Conservation (phyloP, 2,888 invertebrate species). For the Thereva unica region DNA sequence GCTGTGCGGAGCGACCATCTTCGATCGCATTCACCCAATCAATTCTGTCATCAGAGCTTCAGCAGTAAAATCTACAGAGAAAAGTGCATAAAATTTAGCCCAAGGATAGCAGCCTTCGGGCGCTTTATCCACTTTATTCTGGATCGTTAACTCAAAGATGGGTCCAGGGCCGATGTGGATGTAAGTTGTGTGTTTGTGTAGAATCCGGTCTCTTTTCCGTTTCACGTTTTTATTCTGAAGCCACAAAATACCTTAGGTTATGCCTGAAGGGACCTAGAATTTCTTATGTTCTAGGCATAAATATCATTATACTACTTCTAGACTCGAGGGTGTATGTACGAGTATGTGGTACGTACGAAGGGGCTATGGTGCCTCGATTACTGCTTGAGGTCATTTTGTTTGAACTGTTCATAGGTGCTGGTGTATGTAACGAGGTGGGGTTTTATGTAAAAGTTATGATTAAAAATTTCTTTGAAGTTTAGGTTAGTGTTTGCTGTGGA, state of each 20-base stretch:
- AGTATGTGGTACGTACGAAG: too few relatives aligned
- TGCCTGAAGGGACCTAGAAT: conserved; percentile 23
- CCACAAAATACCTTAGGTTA: conserved; percentile 16
- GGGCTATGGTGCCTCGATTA: too few relatives aligned
- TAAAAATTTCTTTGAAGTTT: too few relatives aligned
- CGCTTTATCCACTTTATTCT: not conserved
- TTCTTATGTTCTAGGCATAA: conserved; percentile 31
- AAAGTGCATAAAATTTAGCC: conserved; percentile 24
- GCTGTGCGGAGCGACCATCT: not conserved
- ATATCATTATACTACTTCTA: conserved; percentile 16
- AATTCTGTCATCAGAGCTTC: not conserved
- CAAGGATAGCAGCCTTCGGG: conserved; percentile 1
- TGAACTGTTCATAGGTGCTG: too few relatives aligned
- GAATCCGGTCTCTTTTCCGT: conserved; percentile 13
- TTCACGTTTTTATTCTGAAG: conserved; percentile 8
- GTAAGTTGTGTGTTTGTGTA: conserved; percentile 11
- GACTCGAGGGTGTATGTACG: conserved; percentile 14
- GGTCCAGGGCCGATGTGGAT: conserved; percentile 15
- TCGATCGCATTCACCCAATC: conserved; percentile 1
- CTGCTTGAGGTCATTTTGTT: too few relatives aligned
- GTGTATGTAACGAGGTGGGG: too few relatives aligned
- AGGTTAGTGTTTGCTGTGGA: too few relatives aligned
- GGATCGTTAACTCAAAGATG: conserved; percentile 28
- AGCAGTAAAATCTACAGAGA: conserved; percentile 26
- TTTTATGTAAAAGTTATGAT: too few relatives aligned